A percentile compares a stretch with the other conserved stretches of the same genome.
Evolutionary conservation across 2,888 invertebrate species (phyloP).

Genomic region (Dromius quadrimaculatus): DNA sequence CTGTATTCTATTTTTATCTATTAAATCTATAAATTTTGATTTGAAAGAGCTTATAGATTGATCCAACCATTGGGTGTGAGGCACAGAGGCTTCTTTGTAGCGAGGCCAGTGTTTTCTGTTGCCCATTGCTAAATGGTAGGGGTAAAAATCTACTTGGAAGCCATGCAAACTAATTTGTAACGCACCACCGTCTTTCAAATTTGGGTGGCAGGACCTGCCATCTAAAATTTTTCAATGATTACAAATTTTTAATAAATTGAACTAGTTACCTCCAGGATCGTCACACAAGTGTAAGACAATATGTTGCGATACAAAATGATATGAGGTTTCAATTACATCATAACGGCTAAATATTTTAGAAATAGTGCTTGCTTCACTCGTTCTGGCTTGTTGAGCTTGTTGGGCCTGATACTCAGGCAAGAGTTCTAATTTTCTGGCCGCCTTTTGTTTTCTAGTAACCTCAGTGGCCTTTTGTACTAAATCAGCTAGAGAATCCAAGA

Average conservation of each 20-base stretch:
- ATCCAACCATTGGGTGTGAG: constrained; percentile 88
- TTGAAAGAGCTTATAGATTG: constrained; percentile 86
- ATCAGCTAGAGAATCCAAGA: constrained; percentile 86
- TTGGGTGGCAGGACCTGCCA: constrained; percentile 87
- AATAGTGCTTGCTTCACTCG: constrained; percentile 60
- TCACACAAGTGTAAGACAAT: constrained; percentile 97
- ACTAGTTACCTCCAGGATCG: constrained; percentile 83
- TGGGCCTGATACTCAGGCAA: constrained; percentile 82
- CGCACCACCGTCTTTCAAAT: constrained; percentile 90
- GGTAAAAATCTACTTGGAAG: constrained; percentile 94
- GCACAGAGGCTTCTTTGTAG: constrained; percentile 82
- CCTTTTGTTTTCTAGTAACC: constrained; percentile 84
- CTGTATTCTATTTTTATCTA: constrained; percentile 73
- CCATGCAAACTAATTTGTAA: constrained; percentile 90
- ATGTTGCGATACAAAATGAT: constrained; percentile 92
- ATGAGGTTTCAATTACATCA: constrained; percentile 97
- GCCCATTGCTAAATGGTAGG: constrained; percentile 92
- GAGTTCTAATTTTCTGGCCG: constrained; percentile 85
- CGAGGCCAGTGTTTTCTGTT: constrained; percentile 92
- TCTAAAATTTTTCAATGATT: constrained; percentile 66
- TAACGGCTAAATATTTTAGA: constrained; percentile 83
- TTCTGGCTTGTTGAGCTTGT: constrained; percentile 71
- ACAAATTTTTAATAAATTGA: constrained; percentile 28
- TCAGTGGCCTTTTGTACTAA: constrained; percentile 85
- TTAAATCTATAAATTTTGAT: constrained; percentile 79